Evolutionary conservation across 2,113 vertebrate genomes (phyloP), one percentile per base, ranked within the genome.

Genomic region (Gallinago jamesoni): DNA sequence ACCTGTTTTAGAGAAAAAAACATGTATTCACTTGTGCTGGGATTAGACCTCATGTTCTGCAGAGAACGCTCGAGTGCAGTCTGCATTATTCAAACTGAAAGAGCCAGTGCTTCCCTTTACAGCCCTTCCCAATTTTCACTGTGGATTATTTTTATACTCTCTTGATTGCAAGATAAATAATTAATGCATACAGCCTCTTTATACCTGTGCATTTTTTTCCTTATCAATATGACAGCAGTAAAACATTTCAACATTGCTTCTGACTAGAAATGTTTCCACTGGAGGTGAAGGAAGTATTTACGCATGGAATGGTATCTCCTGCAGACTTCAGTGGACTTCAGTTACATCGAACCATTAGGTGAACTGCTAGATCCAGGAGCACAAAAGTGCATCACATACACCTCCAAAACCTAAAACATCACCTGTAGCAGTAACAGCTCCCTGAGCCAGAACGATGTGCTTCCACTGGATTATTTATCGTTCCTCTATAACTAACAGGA

Each of bases 101-200:
- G 33, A 93, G 43, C 5, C 67, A 62, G 41, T 9, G 24, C 23
- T 57, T 74, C 59, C 41, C 78, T 93, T 84, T 1, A 33, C 19
- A 63, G 37, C 19, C 72, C 66, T 82, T 47, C 75, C 57, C 25
- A 68, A 14, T 79, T 91, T 93, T 87, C 70, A 88, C 23, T 24
- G 10, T 56, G 24, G 56, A 84, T 83, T 94, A 88, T 85, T 94
- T 92, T 90, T 84, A 84, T 72, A 56, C 39, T 68, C 89, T 39
- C 60, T 81, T 90, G 80, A 90, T 75, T 95, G 43, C 56, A 68
- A 56, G 37, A 78, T 74, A 92, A 93, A 95, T 89, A 94, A 93
- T 88, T 81, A 88, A 84, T 18, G 14, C 47, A 60, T 53, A 52
- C n/a, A 69, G 31, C 14, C 55, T 81, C 75, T 90, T 79, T 56